Conservation (phyloP, 2,888 invertebrate genomes). For the Drosophila histrio region DNA sequence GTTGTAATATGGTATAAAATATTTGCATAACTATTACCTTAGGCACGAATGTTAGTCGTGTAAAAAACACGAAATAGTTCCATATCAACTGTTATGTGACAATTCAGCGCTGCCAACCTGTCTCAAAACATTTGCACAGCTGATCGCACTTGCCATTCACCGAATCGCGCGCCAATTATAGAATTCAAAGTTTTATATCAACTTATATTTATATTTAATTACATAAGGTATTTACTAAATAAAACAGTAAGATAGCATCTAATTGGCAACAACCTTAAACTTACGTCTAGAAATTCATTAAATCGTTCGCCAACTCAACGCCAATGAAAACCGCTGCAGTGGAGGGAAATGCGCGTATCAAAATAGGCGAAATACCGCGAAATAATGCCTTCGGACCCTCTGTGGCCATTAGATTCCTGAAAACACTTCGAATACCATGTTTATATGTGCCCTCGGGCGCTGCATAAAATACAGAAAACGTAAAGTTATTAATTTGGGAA, state of each 20-base stretch:
- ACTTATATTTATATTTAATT: constrained; percentile 29
- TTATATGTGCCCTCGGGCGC: constrained; percentile 98
- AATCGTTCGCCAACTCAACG: constrained; percentile 92
- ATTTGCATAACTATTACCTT: not conserved
- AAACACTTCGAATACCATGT: constrained; percentile 95
- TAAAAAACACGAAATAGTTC: not conserved
- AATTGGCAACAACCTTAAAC: constrained; percentile 18
- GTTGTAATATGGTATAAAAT: not conserved
- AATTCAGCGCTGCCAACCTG: constrained; percentile 33
- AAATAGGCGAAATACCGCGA: constrained; percentile 96
- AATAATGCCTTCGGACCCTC: constrained; percentile 96
- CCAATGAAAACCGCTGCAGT: constrained; percentile 99
- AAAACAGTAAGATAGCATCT: constrained; percentile 32
- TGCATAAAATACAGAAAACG: constrained; percentile 58
- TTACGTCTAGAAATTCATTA: constrained; percentile 86
- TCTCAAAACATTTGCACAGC: constrained; percentile 9
- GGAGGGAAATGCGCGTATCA: constrained; percentile 98
- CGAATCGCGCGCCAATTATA: not conserved
- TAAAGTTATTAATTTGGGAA: not conserved
- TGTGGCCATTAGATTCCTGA: constrained; percentile 91
- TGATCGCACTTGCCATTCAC: constrained; percentile 3
- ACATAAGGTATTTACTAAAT: constrained; percentile 8
- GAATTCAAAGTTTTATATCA: constrained; percentile 2
- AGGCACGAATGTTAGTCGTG: not conserved
- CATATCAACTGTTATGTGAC: constrained; percentile 2